Conservation (phyloP, 2,113 vertebrate species). For the Amphilophus citrinellus region DNA sequence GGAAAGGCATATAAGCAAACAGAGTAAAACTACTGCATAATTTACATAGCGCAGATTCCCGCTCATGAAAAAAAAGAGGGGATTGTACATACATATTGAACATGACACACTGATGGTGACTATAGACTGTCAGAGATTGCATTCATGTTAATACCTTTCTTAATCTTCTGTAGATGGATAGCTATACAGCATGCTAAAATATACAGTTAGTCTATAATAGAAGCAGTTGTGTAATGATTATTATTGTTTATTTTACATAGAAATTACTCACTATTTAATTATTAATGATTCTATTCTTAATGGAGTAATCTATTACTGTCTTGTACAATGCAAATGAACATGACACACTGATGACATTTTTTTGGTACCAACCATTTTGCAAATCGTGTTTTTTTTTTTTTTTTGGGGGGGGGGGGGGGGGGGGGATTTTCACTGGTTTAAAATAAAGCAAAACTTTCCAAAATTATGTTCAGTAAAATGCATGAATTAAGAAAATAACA, state of each 20-base stretch:
- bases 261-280: background rate
- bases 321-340: background rate
- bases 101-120: background rate
- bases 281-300: background rate
- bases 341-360: background rate
- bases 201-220: rapidly evolving
- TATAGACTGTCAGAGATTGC: background rate
- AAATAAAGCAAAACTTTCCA: background rate
- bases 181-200: background rate
- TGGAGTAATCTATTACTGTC: background rate
- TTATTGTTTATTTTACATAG: background rate
- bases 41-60: slow-evolving; percentile 35
- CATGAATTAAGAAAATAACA: background rate
- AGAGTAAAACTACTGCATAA: slow-evolving; percentile 52
- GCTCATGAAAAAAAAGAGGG: slow-evolving; percentile 46
- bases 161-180: background rate
- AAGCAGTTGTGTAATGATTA: background rate
- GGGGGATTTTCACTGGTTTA: background rate
- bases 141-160: background rate
- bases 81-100: background rate
- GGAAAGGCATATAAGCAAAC: slow-evolving; percentile 29
- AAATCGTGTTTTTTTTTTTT: background rate
- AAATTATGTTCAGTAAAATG: background rate
- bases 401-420: background rate
- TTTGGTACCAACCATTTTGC: background rate